Evolutionary conservation across 1,140 invertebrate species (phyloP).

Genomic region (Bombus picipes): DNA sequence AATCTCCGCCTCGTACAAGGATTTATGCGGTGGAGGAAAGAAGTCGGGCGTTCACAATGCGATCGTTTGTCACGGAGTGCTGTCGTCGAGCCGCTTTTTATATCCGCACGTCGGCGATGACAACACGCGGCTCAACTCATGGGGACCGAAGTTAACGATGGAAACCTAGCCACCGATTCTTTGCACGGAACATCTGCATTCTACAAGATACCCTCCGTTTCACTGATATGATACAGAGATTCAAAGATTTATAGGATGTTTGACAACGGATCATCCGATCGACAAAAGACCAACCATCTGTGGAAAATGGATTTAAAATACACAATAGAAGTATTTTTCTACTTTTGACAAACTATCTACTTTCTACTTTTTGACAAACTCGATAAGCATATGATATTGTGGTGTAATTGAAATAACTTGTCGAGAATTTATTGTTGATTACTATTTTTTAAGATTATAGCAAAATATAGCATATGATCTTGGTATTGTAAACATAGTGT

Average conservation of each 20-base stretch:
- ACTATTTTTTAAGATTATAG: too few species aligned
- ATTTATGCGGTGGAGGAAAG: slow-evolving; percentile 29
- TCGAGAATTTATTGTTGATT: too few species aligned
- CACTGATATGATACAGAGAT: slow-evolving; percentile 41
- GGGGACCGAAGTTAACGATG: slow-evolving; percentile 61
- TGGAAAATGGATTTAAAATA: neutral
- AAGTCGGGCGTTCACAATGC: slow-evolving; percentile 38
- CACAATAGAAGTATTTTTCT: too few species aligned
- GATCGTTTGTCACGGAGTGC: slow-evolving; percentile 70
- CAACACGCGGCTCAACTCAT: slow-evolving; percentile 46
- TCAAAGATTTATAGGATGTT: slow-evolving; percentile 12
- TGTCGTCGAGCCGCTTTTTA: slow-evolving; percentile 70
- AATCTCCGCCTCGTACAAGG: slow-evolving; percentile 15
- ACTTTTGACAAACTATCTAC: neutral
- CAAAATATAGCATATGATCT: too few species aligned
- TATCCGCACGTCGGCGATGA: slow-evolving; percentile 50
- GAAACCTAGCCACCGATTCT: slow-evolving; percentile 65
- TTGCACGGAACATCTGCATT: slow-evolving; percentile 22
- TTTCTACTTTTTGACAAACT: too few species aligned
- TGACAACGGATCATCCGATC: neutral
- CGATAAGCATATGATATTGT: too few species aligned
- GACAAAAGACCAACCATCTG: neutral
- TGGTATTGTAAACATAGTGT: too few species aligned
- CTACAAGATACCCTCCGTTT: slow-evolving; percentile 29
- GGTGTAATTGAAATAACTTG: too few species aligned